These are phyloP conservation scores for Cepphus grylle DNA, from an alignment of 2,113 vertebrate species.

Conservation along the genomic window DNA sequence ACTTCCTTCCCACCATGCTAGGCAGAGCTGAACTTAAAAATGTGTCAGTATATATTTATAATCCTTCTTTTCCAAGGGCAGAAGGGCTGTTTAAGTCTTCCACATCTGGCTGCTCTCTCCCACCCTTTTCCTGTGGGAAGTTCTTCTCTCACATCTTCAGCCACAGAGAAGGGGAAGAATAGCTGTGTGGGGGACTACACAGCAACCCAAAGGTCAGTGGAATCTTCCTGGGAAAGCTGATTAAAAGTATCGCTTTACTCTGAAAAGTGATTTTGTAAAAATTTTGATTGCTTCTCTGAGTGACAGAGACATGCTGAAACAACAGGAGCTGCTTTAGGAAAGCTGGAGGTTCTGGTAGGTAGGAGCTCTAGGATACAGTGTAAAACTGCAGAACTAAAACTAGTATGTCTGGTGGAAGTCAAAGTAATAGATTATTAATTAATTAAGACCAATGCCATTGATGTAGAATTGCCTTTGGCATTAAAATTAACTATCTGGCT, in stretches of 20 bases:
- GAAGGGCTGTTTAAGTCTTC: slow-evolving; percentile 50
- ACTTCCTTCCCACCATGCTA: not conserved
- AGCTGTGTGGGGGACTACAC: slow-evolving; percentile 16
- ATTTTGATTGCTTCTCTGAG: not conserved
- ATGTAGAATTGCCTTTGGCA: not conserved
- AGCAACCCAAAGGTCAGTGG: slow-evolving; percentile 40
- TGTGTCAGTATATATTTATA: slow-evolving; percentile 58
- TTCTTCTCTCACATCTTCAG: not conserved
- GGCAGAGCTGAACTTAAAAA: slow-evolving; percentile 34
- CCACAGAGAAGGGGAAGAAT: slow-evolving; percentile 40
- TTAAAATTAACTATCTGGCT: not conserved
- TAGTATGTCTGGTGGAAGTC: not conserved
- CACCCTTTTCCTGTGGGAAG: slow-evolving; percentile 66
- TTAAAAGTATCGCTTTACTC: not conserved
- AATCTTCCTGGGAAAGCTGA: slow-evolving; percentile 58
- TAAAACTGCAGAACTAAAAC: not conserved
- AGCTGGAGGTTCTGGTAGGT: not conserved
- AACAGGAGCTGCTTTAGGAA: not conserved
- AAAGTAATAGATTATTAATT: not conserved
- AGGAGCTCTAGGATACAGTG: not conserved
- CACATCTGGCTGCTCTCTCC: slow-evolving; percentile 59
- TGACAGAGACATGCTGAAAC: not conserved
- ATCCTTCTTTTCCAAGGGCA: slow-evolving; percentile 35
- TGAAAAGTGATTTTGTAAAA: not conserved
- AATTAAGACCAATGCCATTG: not conserved